A percentile compares a stretch with the other conserved stretches of the same genome.
phyloP scores from a whole-genome alignment of 2,888 invertebrate species.

The Lypha dubia region DNA sequence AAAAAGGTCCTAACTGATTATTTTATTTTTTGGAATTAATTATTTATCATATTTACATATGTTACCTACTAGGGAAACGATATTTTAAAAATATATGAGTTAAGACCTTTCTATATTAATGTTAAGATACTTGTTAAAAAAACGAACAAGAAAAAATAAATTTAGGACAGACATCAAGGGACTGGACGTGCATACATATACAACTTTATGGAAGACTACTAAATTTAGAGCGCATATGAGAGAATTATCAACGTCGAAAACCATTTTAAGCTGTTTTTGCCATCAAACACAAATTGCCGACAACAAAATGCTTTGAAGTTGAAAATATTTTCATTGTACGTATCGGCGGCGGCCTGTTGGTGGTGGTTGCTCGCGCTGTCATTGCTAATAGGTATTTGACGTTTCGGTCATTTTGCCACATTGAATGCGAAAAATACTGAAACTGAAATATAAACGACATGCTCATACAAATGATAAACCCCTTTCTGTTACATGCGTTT shows the following conservation, averaged over 20 bases:
- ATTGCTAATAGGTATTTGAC: constrained; percentile 70
- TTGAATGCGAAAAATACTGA: constrained; percentile 35
- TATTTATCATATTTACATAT: too few relatives aligned
- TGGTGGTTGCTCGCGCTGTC: constrained; percentile 64
- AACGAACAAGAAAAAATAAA: constrained; percentile 44
- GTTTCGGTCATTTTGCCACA: constrained; percentile 75
- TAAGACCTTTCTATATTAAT: too few relatives aligned
- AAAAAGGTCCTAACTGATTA: too few relatives aligned
- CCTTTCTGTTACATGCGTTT: constrained; percentile 16
- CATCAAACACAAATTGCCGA: constrained; percentile 66
- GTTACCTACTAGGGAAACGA: too few relatives aligned
- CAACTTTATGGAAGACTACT: constrained; percentile 67
- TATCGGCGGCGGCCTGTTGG: constrained; percentile 73
- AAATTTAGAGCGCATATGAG: constrained; percentile 71
- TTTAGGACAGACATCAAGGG: constrained; percentile 65
- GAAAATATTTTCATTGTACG: constrained; percentile 67
- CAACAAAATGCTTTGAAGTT: constrained; percentile 71
- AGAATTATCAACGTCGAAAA: constrained; percentile 80
- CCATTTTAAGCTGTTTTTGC: constrained; percentile 77
- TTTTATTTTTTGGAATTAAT: too few relatives aligned
- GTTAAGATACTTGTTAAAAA: constrained; percentile 37
- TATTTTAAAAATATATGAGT: too few relatives aligned
- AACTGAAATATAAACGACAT: constrained; percentile 38
- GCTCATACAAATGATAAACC: constrained; percentile 31
- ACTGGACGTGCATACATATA: constrained; percentile 57